Conservation (phyloP, 1,140 invertebrate species). For the Dolichoris vasculosae region DNA sequence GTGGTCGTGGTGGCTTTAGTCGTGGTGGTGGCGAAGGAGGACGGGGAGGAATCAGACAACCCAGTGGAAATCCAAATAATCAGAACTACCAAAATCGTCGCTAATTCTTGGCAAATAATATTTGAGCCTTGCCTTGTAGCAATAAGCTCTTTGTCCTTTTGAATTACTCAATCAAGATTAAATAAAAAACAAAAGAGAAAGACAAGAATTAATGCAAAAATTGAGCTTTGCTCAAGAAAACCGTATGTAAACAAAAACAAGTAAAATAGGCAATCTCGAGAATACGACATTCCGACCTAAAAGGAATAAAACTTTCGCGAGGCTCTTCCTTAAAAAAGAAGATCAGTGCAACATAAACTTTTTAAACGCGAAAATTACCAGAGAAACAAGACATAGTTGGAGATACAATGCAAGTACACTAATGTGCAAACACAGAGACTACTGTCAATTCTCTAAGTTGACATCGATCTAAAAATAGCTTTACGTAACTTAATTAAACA, state of each 20-base stretch:
- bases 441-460: constrained; percentile 50
- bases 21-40: constrained; percentile 71
- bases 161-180: constrained; percentile 44
- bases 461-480: constrained; percentile 48
- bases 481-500: constrained; percentile 50
- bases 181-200: constrained; percentile 35
- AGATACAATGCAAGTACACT: constrained; percentile 31
- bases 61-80: constrained; percentile 65
- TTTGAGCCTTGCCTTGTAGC: constrained; percentile 20
- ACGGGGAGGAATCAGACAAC: constrained; percentile 68
- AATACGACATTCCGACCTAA: constrained; percentile 51
- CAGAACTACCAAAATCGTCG: constrained; percentile 69
- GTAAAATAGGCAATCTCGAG: constrained; percentile 48
- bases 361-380: constrained; percentile 48
- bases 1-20: constrained; percentile 68
- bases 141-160: constrained; percentile 32
- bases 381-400: constrained; percentile 50
- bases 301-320: constrained; percentile 52
- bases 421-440: constrained; percentile 39
- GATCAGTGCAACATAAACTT: constrained; percentile 51
- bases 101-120: constrained; percentile 58
- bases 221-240: constrained; percentile 52
- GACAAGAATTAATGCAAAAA: constrained; percentile 37
- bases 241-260: constrained; percentile 44
- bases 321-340: constrained; percentile 49